These are phyloP conservation scores for Egretta garzetta DNA, from an alignment of 2,113 vertebrate species.

Conservation along the genomic window DNA sequence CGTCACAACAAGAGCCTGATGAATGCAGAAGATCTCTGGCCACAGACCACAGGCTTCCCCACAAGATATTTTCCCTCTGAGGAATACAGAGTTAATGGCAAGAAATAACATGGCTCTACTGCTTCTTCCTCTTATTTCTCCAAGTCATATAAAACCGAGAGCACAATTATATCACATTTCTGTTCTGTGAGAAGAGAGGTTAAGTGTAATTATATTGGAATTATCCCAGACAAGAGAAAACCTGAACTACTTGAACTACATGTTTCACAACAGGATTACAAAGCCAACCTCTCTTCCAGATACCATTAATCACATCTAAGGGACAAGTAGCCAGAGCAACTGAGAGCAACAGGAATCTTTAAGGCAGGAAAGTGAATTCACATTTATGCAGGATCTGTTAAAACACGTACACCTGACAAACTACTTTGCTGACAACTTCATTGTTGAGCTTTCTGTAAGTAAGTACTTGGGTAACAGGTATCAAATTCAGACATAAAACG, in stretches of 20 bases:
- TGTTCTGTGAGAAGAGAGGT: too few species aligned
- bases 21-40: background rate
- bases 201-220: background rate
- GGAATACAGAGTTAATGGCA: background rate
- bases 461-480: background rate
- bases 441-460: background rate
- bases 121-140: background rate
- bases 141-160: background rate
- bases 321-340: background rate
- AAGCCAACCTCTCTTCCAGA: background rate
- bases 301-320: background rate
- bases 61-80: background rate
- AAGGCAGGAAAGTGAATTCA: background rate
- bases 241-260: conserved; percentile 7
- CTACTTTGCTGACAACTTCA: background rate
- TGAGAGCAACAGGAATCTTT: background rate
- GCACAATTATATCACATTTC: background rate
- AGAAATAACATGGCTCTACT: background rate
- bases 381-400: background rate
- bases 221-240: conserved; percentile 32
- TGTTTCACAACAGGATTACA: background rate
- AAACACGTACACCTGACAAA: background rate
- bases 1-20: background rate
- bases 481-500: background rate
- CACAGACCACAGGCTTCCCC: background rate